A percentile compares a stretch with the other conserved stretches of the same genome.
Evolutionary conservation across 2,888 invertebrate genomes (phyloP).

Genomic region (Aelia acuminata): DNA sequence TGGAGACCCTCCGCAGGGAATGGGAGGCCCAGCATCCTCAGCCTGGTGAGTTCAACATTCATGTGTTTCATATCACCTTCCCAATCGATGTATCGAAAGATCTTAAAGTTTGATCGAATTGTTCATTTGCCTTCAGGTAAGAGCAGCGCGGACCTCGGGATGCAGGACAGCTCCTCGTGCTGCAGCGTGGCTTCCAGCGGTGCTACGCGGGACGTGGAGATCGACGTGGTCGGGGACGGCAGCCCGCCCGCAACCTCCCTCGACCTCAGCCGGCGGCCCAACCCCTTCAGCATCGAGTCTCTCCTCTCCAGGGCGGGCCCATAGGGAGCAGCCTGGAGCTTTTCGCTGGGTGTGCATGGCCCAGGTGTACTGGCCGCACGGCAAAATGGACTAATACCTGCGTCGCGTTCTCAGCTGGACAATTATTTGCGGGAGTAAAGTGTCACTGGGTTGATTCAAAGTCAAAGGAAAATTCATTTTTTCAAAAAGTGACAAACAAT

Average conservation of each 20-base stretch:
- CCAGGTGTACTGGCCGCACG: not conserved
- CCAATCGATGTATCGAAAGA: not conserved
- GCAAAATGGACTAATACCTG: not conserved
- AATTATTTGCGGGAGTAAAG: not conserved
- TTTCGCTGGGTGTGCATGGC: not conserved
- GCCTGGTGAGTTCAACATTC: conserved; percentile 63
- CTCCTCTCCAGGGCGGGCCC: conserved; percentile 77
- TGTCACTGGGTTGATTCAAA: not conserved
- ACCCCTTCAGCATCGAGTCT: conserved; percentile 91
- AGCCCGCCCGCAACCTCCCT: conserved; percentile 67
- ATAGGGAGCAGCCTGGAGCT: not conserved
- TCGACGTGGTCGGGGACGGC: conserved; percentile 87
- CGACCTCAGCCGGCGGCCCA: conserved; percentile 73
- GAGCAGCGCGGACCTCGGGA: conserved; percentile 59
- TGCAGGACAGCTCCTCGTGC: conserved; percentile 63
- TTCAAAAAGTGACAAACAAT: not conserved
- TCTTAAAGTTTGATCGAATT: not conserved
- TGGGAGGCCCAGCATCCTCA: conserved; percentile 80
- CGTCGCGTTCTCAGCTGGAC: conserved; percentile 1
- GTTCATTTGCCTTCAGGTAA: conserved; percentile 60
- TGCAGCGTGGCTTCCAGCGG: conserved; percentile 74
- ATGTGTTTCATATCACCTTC: not conserved
- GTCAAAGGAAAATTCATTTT: not conserved
- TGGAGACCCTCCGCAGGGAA: conserved; percentile 87
- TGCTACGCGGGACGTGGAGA: conserved; percentile 71